phyloP scores from a whole-genome alignment of 2,797 vertebrate species.

The Catharus ustulatus region DNA sequence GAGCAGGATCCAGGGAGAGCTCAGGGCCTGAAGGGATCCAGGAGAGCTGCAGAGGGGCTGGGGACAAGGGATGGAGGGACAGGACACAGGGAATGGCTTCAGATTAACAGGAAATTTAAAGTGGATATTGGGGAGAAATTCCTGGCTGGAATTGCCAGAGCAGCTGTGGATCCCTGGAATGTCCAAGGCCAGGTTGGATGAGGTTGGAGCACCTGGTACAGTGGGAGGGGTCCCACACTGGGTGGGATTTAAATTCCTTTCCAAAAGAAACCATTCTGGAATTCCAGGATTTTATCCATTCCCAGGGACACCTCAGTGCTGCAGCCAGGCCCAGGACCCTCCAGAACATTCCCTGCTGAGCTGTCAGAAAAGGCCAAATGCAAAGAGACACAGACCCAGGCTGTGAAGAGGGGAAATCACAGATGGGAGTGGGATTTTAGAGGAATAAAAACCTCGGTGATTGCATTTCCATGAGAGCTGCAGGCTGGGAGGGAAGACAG shows the following conservation, averaged over 20 bases:
- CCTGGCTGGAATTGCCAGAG: not conserved
- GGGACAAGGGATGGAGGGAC: too few relatives aligned
- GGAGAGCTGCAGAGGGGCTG: too few relatives aligned
- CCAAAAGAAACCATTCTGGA: not conserved
- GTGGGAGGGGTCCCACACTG: too few relatives aligned
- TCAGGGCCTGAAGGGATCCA: too few relatives aligned
- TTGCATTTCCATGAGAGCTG: not conserved
- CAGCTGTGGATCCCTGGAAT: not conserved
- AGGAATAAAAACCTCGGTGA: accelerated
- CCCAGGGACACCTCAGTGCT: accelerated
- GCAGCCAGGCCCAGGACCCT: not conserved
- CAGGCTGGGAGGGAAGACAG: not conserved
- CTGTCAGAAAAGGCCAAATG: not conserved
- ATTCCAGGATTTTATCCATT: not conserved
- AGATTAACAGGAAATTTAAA: too few relatives aligned
- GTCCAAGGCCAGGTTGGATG: too few relatives aligned
- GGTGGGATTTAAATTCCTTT: accelerated
- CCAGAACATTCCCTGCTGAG: accelerated
- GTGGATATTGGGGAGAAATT: not conserved
- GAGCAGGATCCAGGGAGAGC: too few relatives aligned
- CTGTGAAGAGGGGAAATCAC: not conserved
- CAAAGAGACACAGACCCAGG: too few relatives aligned
- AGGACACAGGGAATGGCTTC: too few relatives aligned
- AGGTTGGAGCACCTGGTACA: too few relatives aligned
- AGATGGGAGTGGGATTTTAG: not conserved